Evolutionary conservation across 2,113 vertebrate species (phyloP), one percentile per base, ranked within the genome.

Genomic region (Balaeniceps rex): DNA sequence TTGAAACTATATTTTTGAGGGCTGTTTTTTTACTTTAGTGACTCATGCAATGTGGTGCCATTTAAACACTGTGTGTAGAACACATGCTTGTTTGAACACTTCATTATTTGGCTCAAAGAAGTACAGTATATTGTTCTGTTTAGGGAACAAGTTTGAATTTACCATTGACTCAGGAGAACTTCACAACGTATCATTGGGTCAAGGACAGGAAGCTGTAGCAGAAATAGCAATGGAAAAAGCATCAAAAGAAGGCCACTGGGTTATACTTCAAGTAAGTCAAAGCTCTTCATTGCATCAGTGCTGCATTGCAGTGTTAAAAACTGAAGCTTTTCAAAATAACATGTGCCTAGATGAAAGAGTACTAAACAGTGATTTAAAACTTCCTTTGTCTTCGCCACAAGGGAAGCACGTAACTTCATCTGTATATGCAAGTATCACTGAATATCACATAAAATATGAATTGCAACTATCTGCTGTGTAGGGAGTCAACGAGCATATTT

Each of bases 241-340:
- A 97, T 98, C 99, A 95, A 98, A 98, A 98, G 99, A 98, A 97
- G 99, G 98, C 83, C 99, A 99, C 94, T 99, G 98, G 98, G 98
- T 99, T 97, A 99, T 98, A 96, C 95, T 99, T 97, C 99, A 99
- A 99, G 98, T 99, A 98, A 97, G 95, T 85, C 83, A 84, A 93
- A 96, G 92, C 93, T 95, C 96, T 97, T 97, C 84, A 66, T 98
- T 98, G 95, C 96, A 97, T 94, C 96, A 97, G 97, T 66, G 80
- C 96, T 93, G 93, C 96, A 93, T 38, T 97, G 95, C 91, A 51
- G 93, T 87, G 91, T 84, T 95, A 96, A 97, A 98, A 97, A 97
- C 93, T 64, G 95, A 96, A 97, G 96, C 87, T 87, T 97, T 98
- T 97, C 96, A 96, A 97, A 95, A 95, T 98, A 97, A 97, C 97